Conservation (phyloP, 1,140 invertebrate genomes). For the Drosophila sulfurigaster region DNA sequence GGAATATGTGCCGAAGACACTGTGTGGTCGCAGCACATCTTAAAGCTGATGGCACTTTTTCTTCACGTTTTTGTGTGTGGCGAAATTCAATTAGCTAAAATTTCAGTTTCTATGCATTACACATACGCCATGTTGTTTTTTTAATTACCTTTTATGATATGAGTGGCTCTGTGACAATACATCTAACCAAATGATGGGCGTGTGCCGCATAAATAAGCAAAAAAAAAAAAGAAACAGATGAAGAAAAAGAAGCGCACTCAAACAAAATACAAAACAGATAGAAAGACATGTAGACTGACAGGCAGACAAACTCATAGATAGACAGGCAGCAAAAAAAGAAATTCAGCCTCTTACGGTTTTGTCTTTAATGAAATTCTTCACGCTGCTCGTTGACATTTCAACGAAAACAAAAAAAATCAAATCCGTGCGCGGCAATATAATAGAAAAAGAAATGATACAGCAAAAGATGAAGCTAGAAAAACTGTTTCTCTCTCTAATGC, state of each 20-base stretch:
- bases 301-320: not conserved
- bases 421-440: slow-evolving; percentile 32
- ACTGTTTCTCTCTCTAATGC: slow-evolving; percentile 15
- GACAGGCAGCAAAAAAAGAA: slow-evolving; percentile 23
- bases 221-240: not conserved
- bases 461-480: slow-evolving; percentile 8
- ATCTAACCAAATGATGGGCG: slow-evolving; percentile 36
- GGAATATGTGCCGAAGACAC: not conserved
- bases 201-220: slow-evolving; percentile 27
- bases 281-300: slow-evolving; percentile 7
- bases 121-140: slow-evolving; percentile 34
- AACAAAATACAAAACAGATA: slow-evolving; percentile 1
- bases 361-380: slow-evolving; percentile 44
- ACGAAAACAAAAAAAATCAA: slow-evolving; percentile 34
- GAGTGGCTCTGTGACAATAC: slow-evolving; percentile 4
- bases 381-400: slow-evolving; percentile 44
- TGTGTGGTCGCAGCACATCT: slow-evolving; percentile 6
- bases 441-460: slow-evolving; percentile 27
- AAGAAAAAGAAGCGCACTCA: slow-evolving; percentile 3
- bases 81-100: slow-evolving; percentile 40
- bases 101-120: slow-evolving; percentile 27
- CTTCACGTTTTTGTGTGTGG: slow-evolving; percentile 3
- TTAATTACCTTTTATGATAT: slow-evolving; percentile 39
- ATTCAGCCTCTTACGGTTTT: slow-evolving; percentile 22
- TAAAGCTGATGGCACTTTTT: slow-evolving; percentile 9